Evolutionary conservation across 2,888 invertebrate genomes (phyloP), one percentile per base, ranked within the genome.

Genomic region (Neelides folsomi): DNA sequence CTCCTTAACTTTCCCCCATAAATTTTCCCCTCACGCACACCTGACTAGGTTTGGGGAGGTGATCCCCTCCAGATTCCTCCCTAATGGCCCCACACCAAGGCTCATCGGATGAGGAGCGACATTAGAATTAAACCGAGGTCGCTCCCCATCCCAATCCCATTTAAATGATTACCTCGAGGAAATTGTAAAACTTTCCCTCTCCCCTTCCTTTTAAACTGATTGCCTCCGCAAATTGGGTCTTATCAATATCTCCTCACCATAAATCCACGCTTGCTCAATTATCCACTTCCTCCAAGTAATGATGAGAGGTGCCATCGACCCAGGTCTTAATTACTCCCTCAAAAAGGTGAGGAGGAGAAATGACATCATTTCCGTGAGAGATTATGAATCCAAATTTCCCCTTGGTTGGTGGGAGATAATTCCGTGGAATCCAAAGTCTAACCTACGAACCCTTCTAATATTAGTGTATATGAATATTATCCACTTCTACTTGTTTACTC

Each of bases 1-100:
- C 12, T 35, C 37, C n/a, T 18, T 41, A 16, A 20, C 35, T 27
- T 44, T 42, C 42, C 41, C 20, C 27, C 52, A 50, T 57, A 57
- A 52, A 57, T 57, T 57, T 57, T 52, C 57, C 48, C 46, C 50
- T 51, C 57, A 57, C 54, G 57, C 57, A 57, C 54, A 52, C 52
- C 39, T 15, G n/a, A 13, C 39, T 39, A 3, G 4, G n/a, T 15
- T 39, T 18, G 42, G 8, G 27, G 9, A 42, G 18, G 18, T 42
- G 42, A 42, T 15, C n/a, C 18, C 18, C 10, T 15, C 2, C 42
- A 10, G 10, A 13, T 12, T 12, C 42, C 16, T 42, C 42, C 4
- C 42, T 39, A 27, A 27, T 27, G 27, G 27, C 27, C 27, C n/a
- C n/a, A n/a, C n/a, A n/a, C n/a, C 27, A 27, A 3, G 27, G 27